Base-by-base conservation (phyloP, 1,140 invertebrate species). In the Heliconius nattereri region DNA sequence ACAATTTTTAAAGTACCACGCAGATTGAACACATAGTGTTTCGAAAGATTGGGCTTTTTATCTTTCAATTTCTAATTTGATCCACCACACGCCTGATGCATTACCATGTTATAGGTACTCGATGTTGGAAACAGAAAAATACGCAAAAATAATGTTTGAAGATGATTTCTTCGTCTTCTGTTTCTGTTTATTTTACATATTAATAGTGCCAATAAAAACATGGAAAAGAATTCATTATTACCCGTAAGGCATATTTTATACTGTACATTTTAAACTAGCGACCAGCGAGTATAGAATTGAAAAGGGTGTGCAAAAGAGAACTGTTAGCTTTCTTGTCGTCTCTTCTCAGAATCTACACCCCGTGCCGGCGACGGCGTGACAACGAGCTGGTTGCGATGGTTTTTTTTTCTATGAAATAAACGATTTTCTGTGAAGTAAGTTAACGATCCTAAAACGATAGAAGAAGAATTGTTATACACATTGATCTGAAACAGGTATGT, bases 311-410 rank as follows among this genome's bases (percentile, higher is more conserved):
- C 13, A 60, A n/a, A 60, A 60, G 54, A 60, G 54, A 60, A 60
- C 54, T 23, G 54, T 60, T 60, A 60, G 54, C 54, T 60, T 60
- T 60, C 54, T 60, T 60, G 54, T 23, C 54, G 54, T 60, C 54
- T 60, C 54, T 60, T 60, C 54, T 60, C 54, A 26, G 54, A 60
- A 60, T 9, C 54, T 9, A 60, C 54, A 60, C 26, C 26, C 54
- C 54, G 54, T 19, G n/a, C n/a, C 54, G 54, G 52, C 54, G 54
- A 13, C 3, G 11, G 54, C 54, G 11, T 60, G 20, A 23, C 54
- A 60, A 60, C 54, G 54, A 11, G 54, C 54, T 60, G 20, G 54
- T 60, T 23, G 54, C 54, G n/a, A 9, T 7, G 49, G 40, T 19
- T 52, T 52, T 60, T n/a, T 57, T 60, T 60, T 35, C 32, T 35